Evolutionary conservation across 1,140 invertebrate species (phyloP).

Genomic region (Drosophila hydei): DNA sequence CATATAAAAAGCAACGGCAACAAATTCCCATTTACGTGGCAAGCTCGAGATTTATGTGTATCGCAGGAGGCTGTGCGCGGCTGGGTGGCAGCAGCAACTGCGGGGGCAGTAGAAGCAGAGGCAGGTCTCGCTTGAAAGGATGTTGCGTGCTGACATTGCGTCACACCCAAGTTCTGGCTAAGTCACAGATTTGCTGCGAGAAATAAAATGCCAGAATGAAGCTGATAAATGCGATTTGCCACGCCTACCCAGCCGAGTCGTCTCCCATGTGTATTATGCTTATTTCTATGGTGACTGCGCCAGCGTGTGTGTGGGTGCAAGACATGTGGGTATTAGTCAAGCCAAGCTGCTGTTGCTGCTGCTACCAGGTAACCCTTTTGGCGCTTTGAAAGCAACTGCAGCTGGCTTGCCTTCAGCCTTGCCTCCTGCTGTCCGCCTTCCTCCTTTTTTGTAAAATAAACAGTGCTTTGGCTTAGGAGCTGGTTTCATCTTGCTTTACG

Average conservation of each 20-base stretch:
- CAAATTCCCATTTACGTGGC: conserved; percentile 70
- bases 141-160: conserved; percentile 57
- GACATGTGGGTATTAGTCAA: conserved; percentile 2
- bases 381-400: conserved; percentile 49
- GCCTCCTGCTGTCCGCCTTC: not conserved
- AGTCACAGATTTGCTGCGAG: conserved; percentile 61
- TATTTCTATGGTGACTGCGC: not conserved
- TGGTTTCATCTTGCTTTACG: not conserved
- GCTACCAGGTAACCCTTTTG: conserved; percentile 35
- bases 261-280: conserved; percentile 32
- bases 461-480: no score
- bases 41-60: conserved; percentile 64
- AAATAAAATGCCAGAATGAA: conserved; percentile 73
- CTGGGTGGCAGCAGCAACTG: not conserved
- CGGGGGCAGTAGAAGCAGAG: not conserved
- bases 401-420: not conserved
- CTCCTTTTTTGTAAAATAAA: not conserved
- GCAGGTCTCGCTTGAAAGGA: conserved; percentile 40
- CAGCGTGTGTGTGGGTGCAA: not conserved
- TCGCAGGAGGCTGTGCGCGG: conserved; percentile 12
- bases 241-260: conserved; percentile 41
- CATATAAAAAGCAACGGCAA: conserved; percentile 53
- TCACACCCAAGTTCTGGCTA: conserved; percentile 12
- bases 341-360: not conserved
- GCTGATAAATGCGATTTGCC: conserved; percentile 77